phyloP scores from a whole-genome alignment of 2,888 invertebrate species.

The Zaprionus lineosus region DNA sequence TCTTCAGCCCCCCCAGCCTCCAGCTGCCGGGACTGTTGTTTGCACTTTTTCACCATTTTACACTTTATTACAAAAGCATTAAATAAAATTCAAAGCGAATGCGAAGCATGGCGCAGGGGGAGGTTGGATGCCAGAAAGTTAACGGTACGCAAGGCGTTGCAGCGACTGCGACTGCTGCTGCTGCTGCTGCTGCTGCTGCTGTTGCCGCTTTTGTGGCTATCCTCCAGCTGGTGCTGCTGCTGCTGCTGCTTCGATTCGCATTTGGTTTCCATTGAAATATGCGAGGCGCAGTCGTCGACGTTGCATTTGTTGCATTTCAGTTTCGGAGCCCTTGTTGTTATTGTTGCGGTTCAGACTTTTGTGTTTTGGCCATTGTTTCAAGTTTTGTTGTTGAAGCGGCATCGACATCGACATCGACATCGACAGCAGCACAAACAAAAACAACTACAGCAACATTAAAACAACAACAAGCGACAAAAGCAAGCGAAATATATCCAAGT shows the following conservation, averaged over 20 bases:
- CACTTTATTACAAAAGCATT: slow-evolving; percentile 79
- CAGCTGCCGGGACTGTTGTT: slow-evolving; percentile 53
- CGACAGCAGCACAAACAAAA: too few species aligned
- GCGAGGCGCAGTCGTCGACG: slow-evolving; percentile 33
- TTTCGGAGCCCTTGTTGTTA: slow-evolving; percentile 44
- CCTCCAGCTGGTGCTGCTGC: slow-evolving; percentile 4
- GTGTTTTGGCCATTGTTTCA: slow-evolving; percentile 63
- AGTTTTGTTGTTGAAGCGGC: slow-evolving; percentile 33
- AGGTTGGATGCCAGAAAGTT: background rate
- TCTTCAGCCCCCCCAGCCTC: background rate
- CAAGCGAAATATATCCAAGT: slow-evolving; percentile 49
- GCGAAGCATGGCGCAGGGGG: slow-evolving; percentile 43
- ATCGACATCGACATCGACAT: slow-evolving; percentile 24
- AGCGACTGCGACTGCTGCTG: too few species aligned
- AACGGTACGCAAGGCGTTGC: background rate
- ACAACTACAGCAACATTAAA: too few species aligned
- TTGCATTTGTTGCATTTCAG: slow-evolving; percentile 42
- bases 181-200: slow-evolving; percentile 44
- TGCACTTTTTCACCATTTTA: slow-evolving; percentile 78
- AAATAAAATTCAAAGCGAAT: slow-evolving; percentile 78
- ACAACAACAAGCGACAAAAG: slow-evolving; percentile 50
- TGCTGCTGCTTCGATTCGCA: slow-evolving; percentile 60
- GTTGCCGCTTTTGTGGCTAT: slow-evolving; percentile 66
- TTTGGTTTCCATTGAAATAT: slow-evolving; percentile 56
- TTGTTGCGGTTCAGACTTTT: slow-evolving; percentile 73